Base-by-base conservation (phyloP, 2,888 invertebrate species). In the Elegia similella region DNA sequence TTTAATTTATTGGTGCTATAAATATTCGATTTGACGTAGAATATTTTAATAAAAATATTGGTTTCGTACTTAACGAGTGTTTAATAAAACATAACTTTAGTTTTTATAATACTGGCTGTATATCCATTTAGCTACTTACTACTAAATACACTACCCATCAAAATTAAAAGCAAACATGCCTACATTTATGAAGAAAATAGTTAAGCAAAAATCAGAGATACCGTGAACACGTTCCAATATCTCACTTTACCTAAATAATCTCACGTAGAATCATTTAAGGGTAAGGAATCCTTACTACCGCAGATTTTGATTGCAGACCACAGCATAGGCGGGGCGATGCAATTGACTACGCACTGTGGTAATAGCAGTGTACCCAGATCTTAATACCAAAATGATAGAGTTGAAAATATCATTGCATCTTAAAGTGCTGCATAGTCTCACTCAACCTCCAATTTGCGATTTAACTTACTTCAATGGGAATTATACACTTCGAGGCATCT, bases 371-470 rank as follows among this genome's bases (percentile, higher is more conserved):
- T n/a, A 15, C 16, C 44, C 66, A 68, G 60, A 61, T 63, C 73
- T 68, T 72, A 76, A 77, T 60, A 52, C 42, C 52, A 52, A 61
- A 56, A 62, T 38, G 43, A 56, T 73, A 81, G 72, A 67, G 72
- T 64, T 60, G 62, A 73, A 62, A 67, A 48, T 48, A 42, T 47
- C 12, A 42, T 48, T 56, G 48, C 13, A 48, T 47, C 65, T 64
- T 82, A 78, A 81, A 82, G 76, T 78, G 82, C 77, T 71, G 71
- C 76, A 74, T 79, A 74, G 73, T 76, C 75, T 62, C 75, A 82
- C 75, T 62, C 74, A 82, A 80, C 84, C 78, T 71, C 74, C 87
- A 86, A 87, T 89, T 88, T 88, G 78, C 86, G 80, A 86, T 88
- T 90, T 88, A 86, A 78, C 80, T 82, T 80, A 78, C 77, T 77